Percentiles rank a stretch among this genome's conserved stretches.
These are phyloP conservation scores for Eretmochelys imbricata DNA, from an alignment of 2,113 vertebrate genomes.

Conservation along the genomic window DNA sequence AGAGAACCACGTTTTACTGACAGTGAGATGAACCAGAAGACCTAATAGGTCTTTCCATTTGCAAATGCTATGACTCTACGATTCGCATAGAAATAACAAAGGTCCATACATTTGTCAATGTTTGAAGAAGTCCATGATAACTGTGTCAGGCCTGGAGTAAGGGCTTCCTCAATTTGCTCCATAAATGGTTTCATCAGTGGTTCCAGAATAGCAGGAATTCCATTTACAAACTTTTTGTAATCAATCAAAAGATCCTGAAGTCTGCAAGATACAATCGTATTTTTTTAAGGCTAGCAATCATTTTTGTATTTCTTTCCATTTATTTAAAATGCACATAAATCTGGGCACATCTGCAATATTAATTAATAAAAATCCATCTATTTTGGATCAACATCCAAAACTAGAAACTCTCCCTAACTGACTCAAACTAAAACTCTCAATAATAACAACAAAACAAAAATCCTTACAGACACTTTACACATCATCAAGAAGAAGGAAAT, in stretches of 20 bases:
- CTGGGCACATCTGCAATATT: not conserved
- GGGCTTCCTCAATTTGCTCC: conserved; percentile 74
- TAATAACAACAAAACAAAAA: too few relatives aligned
- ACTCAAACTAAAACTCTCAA: not conserved
- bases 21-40: not conserved
- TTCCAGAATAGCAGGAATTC: conserved; percentile 76
- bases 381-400: not conserved
- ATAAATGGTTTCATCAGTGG: conserved; percentile 82
- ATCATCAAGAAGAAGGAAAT: too few relatives aligned
- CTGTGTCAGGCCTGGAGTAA: conserved; percentile 79
- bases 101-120: conserved; percentile 74
- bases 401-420: not conserved
- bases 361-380: not conserved
- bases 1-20: not conserved
- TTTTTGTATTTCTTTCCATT: not conserved
- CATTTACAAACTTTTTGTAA: conserved; percentile 62
- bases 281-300: not conserved
- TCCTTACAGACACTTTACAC: too few relatives aligned
- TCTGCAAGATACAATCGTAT: conserved; percentile 59
- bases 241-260: conserved; percentile 78
- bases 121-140: conserved; percentile 83
- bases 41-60: not conserved
- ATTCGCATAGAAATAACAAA: not conserved
- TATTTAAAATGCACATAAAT: not conserved
- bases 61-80: not conserved